These are phyloP conservation scores for Catalaphyllia jardinei DNA, from an alignment of 64 coral and sea anemone genomes.

Conservation along the genomic window DNA sequence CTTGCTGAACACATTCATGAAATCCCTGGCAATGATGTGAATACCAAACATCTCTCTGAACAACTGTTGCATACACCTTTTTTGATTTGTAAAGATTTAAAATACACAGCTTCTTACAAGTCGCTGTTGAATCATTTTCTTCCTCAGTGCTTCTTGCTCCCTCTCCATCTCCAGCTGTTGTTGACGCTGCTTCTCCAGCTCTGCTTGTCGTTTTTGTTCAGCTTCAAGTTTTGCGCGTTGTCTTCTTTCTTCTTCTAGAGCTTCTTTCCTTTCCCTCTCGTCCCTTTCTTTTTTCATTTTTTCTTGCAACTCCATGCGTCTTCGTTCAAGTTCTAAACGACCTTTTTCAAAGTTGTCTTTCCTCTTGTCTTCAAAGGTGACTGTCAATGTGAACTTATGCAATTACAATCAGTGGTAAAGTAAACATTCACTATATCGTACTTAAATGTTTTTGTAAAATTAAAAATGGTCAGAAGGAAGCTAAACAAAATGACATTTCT, in stretches of 20 bases:
- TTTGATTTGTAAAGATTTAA: too few relatives aligned
- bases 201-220: conserved; percentile 97
- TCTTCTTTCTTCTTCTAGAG: conserved; percentile 80
- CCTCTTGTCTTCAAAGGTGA: conserved; percentile 98
- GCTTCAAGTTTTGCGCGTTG: conserved; percentile 96
- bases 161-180: conserved; percentile 97
- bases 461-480: too few relatives aligned
- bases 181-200: conserved; percentile 92
- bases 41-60: too few relatives aligned
- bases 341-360: conserved; percentile 99
- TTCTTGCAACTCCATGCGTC: conserved; percentile 92
- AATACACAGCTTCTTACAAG: conserved; percentile 52
- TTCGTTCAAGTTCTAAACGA: conserved; percentile 89
- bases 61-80: too few relatives aligned
- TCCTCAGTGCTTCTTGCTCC: conserved; percentile 93
- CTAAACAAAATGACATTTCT: too few relatives aligned
- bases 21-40: too few relatives aligned
- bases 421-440: not conserved
- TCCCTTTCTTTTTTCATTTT: conserved; percentile 84
- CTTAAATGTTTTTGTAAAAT: too few relatives aligned
- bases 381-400: conserved; percentile 25
- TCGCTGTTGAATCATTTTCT: conserved; percentile 99
- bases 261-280: conserved; percentile 90
- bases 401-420: not conserved
- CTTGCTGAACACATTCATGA: too few relatives aligned